Base-by-base conservation (phyloP, 2,888 invertebrate genomes). In the Opisthograptis luteolata region DNA sequence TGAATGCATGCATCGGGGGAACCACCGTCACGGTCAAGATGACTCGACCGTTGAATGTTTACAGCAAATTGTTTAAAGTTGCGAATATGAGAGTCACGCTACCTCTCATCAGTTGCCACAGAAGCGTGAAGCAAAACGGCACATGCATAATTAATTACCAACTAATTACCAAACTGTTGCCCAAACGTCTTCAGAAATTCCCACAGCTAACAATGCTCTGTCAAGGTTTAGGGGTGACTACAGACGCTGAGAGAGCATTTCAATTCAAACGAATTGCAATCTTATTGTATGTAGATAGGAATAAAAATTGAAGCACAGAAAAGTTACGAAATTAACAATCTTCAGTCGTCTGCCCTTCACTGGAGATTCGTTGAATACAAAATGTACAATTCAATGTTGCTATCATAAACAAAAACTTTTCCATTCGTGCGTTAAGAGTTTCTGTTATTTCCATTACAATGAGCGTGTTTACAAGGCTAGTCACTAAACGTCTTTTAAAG, bases 201-300 rank as follows among this genome's bases (percentile, higher is more conserved):
- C 47, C 59, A 55, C 53, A 55, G 27, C 19, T 35, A 27, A 55
- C 54, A 58, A 55, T 58, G 52, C 56, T 56, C 55, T 56, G 54
- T 54, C 52, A 56, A 56, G 58, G 60, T 50, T 56, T 45, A 51
- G 46, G 56, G 58, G 47, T 58, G 50, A 48, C 45, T 44, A 32
- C 14, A 41, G 19, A 25, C 8, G n/a, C n/a, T n/a, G n/a, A n/a
- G n/a, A n/a, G 5, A 43, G 20, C 10, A 13, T 14, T 15, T n/a
- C 7, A 0, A 36, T 46, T 22, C 35, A 45, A 25, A 40, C 20
- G 3, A 55, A 36, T 45, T 32, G 34, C 39, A 55, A 24, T 32
- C 55, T 43, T 50, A 42, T n/a, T 25, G 5, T 15, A 13, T 15
- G 35, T 4, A 20, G 8, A 28, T 20, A 44, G 49, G 52, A 45